Percentiles rank a stretch among this genome's conserved stretches.
These are phyloP conservation scores for Apaloderma vittatum DNA, from an alignment of 2,113 vertebrate genomes.

Conservation along the genomic window DNA sequence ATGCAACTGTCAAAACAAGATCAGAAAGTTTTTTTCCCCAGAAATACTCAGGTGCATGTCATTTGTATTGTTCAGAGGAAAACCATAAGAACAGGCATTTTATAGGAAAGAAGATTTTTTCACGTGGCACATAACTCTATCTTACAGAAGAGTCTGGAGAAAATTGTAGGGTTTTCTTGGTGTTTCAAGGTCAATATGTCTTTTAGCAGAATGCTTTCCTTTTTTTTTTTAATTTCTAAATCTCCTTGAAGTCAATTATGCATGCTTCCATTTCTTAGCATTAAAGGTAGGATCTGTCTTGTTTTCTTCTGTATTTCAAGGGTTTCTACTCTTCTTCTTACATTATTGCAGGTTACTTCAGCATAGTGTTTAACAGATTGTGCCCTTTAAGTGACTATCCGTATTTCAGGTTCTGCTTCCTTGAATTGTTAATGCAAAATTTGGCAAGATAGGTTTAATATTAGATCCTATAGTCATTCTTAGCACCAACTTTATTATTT, in stretches of 20 bases:
- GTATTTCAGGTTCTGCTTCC: background rate
- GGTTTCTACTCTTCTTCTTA: background rate
- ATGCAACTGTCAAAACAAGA: no score
- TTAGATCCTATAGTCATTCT: background rate
- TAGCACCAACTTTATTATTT: background rate
- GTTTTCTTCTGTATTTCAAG: background rate
- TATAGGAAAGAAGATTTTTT: background rate
- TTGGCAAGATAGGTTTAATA: background rate
- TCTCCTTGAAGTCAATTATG: background rate
- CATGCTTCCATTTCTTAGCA: background rate
- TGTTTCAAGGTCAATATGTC: background rate
- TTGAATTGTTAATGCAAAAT: background rate
- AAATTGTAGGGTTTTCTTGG: background rate
- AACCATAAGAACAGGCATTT: background rate
- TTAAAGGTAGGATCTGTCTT: background rate
- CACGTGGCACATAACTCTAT: fast-evolving
- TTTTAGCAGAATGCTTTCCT: background rate
- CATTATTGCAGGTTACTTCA: background rate
- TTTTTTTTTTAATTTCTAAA: background rate
- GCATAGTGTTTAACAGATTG: background rate
- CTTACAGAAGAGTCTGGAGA: background rate
- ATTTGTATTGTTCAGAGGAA: background rate
- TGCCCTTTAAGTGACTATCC: background rate
- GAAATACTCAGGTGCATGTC: background rate
- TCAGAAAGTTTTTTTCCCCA: background rate